Conservation (phyloP, 35 echinoderm and acorn worm species). For the Patiria miniata region DNA sequence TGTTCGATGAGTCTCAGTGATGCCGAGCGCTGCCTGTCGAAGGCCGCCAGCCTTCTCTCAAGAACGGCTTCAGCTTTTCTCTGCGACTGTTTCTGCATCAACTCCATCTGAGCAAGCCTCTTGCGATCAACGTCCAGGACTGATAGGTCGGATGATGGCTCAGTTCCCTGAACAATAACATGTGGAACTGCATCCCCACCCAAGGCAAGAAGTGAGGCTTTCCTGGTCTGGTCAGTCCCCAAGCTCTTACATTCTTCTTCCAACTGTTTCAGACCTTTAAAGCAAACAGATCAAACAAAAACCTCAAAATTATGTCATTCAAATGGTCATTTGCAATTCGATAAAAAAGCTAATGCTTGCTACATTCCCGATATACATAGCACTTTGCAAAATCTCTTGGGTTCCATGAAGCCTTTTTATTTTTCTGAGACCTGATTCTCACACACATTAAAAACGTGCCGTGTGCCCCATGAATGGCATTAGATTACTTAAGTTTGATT, state of each 20-base stretch:
- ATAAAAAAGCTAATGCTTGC: no score
- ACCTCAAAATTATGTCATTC: neutral
- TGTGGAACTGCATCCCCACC: constrained; percentile 37
- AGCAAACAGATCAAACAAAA: constrained; percentile 28
- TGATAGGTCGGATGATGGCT: constrained; percentile 15
- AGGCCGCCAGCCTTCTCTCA: constrained; percentile 56
- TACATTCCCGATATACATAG: no score
- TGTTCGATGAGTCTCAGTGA: constrained; percentile 73
- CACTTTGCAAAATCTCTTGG: no score
- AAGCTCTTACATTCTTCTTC: constrained; percentile 50
- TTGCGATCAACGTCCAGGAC: constrained; percentile 65
- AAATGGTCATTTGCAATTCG: no score
- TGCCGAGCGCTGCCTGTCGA: constrained; percentile 73
- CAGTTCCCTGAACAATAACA: constrained; percentile 38
- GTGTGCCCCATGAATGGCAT: no score
- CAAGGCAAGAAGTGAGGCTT: constrained; percentile 7
- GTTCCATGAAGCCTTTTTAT: no score
- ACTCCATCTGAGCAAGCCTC: constrained; percentile 73
- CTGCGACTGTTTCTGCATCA: constrained; percentile 68
- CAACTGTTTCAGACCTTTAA: constrained; percentile 60
- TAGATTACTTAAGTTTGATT: no score
- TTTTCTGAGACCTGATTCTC: no score
- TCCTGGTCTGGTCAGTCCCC: constrained; percentile 20
- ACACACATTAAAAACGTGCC: no score
- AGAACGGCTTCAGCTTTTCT: constrained; percentile 75